Conservation (phyloP, 2,888 invertebrate species). For the Herminia tarsipennalis region DNA sequence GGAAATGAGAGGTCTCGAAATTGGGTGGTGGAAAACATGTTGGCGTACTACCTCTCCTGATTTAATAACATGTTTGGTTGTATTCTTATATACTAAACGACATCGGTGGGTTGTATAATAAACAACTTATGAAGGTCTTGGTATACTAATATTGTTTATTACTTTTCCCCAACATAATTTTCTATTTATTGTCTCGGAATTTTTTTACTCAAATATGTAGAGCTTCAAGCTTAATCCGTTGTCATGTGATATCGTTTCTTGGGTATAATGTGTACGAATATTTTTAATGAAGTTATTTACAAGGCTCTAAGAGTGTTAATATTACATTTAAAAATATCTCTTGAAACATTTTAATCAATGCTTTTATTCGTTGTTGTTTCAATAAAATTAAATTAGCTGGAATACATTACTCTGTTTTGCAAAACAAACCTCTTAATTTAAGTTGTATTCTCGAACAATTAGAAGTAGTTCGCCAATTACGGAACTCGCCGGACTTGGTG, state of each 20-base stretch:
- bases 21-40: slow-evolving; percentile 59
- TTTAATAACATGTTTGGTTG: slow-evolving; percentile 55
- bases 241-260: no score
- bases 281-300: no score
- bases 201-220: no score
- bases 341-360: no score
- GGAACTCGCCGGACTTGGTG: slow-evolving; percentile 16
- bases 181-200: no score
- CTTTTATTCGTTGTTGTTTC: no score
- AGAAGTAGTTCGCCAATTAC: slow-evolving; percentile 27
- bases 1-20: slow-evolving; percentile 55
- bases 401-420: not conserved
- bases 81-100: slow-evolving; percentile 46
- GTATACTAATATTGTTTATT: slow-evolving; percentile 2
- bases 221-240: no score
- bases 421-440: slow-evolving; percentile 2
- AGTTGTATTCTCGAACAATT: slow-evolving; percentile 20
- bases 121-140: slow-evolving; percentile 25
- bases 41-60: slow-evolving; percentile 46
- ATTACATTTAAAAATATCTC: no score
- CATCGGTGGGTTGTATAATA: slow-evolving; percentile 32
- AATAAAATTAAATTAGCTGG: no score
- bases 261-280: no score
- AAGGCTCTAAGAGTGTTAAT: no score
- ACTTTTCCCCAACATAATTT: no score